phyloP scores from a whole-genome alignment of 2,888 invertebrate genomes.

The Bibio marci region DNA sequence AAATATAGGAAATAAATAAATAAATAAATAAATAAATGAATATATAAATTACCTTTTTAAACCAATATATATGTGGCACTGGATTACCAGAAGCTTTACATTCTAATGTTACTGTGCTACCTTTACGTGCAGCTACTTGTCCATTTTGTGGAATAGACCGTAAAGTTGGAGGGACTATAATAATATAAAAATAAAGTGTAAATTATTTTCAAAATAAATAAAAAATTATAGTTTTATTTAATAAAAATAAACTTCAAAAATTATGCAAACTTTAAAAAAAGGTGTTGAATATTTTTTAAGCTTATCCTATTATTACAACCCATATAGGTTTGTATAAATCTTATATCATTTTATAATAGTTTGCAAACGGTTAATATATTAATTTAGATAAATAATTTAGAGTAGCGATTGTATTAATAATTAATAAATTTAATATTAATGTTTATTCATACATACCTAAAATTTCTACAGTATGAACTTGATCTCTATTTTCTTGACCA shows the following conservation, averaged over 20 bases:
- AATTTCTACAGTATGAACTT: conserved; percentile 57
- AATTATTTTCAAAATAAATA: conserved; percentile 1
- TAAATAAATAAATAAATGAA: no score
- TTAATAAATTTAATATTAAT: no score
- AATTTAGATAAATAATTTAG: no score
- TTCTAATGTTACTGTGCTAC: conserved; percentile 48
- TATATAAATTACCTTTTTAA: conserved; percentile 42
- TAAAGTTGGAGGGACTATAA: conserved; percentile 45
- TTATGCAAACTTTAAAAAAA: no score
- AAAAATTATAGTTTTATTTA: background rate
- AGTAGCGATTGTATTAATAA: no score
- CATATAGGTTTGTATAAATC: no score
- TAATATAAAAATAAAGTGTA: conserved; percentile 1
- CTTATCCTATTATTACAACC: no score
- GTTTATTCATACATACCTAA: conserved; percentile 23
- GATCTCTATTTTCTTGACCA: conserved; percentile 49
- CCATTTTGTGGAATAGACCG: conserved; percentile 44
- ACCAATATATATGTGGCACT: conserved; percentile 53
- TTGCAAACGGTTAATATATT: no score
- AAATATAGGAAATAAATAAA: no score
- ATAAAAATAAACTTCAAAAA: background rate
- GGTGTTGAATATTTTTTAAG: no score
- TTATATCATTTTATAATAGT: no score
- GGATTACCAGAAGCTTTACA: conserved; percentile 57
- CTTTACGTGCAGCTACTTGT: conserved; percentile 49